phyloP scores from a whole-genome alignment of 2,797 vertebrate genomes.

The Gambelia wislizenii region DNA sequence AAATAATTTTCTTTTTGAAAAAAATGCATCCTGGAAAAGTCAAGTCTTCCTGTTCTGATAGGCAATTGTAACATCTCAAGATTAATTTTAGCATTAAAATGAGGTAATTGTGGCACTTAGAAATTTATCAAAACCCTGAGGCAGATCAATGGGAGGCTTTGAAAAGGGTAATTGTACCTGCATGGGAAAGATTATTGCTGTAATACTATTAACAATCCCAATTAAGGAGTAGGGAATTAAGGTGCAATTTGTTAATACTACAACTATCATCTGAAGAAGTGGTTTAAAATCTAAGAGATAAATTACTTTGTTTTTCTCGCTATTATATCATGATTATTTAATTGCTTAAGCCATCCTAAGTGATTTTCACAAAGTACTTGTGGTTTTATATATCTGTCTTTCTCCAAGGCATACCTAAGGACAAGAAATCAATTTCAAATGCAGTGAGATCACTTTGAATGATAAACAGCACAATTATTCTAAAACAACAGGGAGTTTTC shows the following conservation, averaged over 20 bases:
- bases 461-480: neutral
- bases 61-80: conserved; percentile 53
- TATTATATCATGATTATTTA: conserved; percentile 19
- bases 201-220: conserved; percentile 67
- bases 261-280: conserved; percentile 55
- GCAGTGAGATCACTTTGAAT: neutral
- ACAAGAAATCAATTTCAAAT: neutral
- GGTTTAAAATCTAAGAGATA: conserved; percentile 30
- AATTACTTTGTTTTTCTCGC: conserved; percentile 42
- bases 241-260: conserved; percentile 53
- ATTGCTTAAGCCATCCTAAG: neutral
- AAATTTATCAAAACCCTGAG: conserved; percentile 58
- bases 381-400: conserved; percentile 3
- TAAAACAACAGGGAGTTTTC: neutral
- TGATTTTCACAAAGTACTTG: conserved; percentile 11
- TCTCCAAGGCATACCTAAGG: neutral
- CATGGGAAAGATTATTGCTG: conserved; percentile 49
- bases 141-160: conserved; percentile 67
- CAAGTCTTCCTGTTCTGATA: conserved; percentile 51
- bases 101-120: conserved; percentile 62
- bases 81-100: conserved; percentile 66
- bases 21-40: conserved; percentile 29
- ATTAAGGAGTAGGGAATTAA: conserved; percentile 59
- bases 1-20: conserved; percentile 39
- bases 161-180: conserved; percentile 72